Evolutionary conservation across 2,888 invertebrate genomes (phyloP).

Genomic region (Didymodactylos carnosus): DNA sequence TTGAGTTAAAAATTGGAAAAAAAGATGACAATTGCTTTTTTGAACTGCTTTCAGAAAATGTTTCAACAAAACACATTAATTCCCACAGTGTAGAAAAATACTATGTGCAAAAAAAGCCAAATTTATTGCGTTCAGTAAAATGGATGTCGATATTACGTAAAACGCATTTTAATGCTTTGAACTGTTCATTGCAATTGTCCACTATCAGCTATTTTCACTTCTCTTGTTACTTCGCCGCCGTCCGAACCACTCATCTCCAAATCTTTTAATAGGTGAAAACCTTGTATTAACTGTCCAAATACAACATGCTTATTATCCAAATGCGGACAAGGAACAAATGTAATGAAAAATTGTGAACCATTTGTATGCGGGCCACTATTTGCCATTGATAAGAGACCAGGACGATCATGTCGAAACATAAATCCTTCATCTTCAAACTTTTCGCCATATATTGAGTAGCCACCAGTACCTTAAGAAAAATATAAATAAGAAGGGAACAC

Average conservation of each 20-base stretch:
- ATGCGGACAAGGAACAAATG: slow-evolving; percentile 10
- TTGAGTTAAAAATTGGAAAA: too few relatives aligned
- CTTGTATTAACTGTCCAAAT: slow-evolving; percentile 12
- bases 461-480: too few relatives aligned
- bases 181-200: not conserved
- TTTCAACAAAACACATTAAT: too few relatives aligned
- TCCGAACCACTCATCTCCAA: not conserved
- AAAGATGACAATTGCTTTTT: too few relatives aligned
- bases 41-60: too few relatives aligned
- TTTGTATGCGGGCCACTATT: slow-evolving; percentile 14
- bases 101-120: too few relatives aligned
- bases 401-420: slow-evolving; percentile 6
- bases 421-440: slow-evolving; percentile 14
- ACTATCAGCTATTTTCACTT: not conserved
- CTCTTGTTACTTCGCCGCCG: not conserved
- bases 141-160: too few relatives aligned
- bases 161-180: too few relatives aligned
- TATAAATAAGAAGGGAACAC: too few relatives aligned
- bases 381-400: slow-evolving; percentile 14
- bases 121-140: too few relatives aligned
- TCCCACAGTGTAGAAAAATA: too few relatives aligned
- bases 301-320: slow-evolving; percentile 13
- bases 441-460: slow-evolving; percentile 13
- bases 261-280: not conserved
- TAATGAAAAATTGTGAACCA: slow-evolving; percentile 14